Evolutionary conservation across 2,797 vertebrate species (phyloP).

Genomic region (Crenichthys baileyi): DNA sequence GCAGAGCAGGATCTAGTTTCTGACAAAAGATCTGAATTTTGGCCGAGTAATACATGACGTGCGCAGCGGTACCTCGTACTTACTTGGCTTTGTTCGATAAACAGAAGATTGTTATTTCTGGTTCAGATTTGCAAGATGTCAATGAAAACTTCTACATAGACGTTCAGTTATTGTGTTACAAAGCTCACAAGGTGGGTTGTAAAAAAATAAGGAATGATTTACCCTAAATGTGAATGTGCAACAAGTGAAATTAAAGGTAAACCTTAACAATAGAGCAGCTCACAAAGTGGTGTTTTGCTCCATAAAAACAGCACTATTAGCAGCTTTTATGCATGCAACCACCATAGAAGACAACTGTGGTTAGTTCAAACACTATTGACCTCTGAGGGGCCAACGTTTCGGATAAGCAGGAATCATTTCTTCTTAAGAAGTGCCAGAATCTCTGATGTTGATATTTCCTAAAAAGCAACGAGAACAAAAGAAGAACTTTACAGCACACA

Average conservation of each 20-base stretch:
- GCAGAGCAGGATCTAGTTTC: conserved; percentile 62
- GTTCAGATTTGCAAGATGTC: conserved; percentile 39
- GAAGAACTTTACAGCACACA: conserved; percentile 18
- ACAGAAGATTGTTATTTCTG: conserved; percentile 63
- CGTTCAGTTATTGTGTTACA: conserved; percentile 32
- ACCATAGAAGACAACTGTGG: conserved; percentile 33
- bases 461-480: conserved; percentile 53
- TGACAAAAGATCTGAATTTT: conserved; percentile 61
- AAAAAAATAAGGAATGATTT: conserved; percentile 25
- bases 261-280: neutral
- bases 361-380: conserved; percentile 48
- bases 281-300: conserved; percentile 32
- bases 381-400: conserved; percentile 32
- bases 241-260: neutral
- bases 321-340: conserved; percentile 20
- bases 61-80: conserved; percentile 43
- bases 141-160: conserved; percentile 32
- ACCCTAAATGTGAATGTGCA: conserved; percentile 4
- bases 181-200: conserved; percentile 37
- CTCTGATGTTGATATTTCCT: conserved; percentile 39
- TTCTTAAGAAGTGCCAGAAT: conserved; percentile 38
- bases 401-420: conserved; percentile 47
- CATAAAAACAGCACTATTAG: conserved; percentile 32
- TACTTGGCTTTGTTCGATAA: conserved; percentile 50
- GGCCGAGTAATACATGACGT: conserved; percentile 64